phyloP scores from a whole-genome alignment of 2,888 invertebrate species.

The Caenorhabditis macrosperma region DNA sequence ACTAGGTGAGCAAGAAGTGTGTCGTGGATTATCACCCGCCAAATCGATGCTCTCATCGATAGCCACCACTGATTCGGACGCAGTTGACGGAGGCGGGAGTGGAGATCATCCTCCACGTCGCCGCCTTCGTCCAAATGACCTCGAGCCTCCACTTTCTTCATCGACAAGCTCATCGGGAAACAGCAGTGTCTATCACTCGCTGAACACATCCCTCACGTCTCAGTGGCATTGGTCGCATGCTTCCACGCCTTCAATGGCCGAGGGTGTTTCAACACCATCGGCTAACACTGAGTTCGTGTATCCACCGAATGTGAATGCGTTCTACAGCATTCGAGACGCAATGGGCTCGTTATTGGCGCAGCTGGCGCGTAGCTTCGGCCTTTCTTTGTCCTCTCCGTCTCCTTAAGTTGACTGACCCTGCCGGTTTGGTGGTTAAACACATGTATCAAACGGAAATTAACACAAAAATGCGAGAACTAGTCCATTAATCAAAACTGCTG shows the following conservation, averaged over 20 bases:
- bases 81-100: conserved; percentile 25
- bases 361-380: conserved; percentile 44
- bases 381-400: background rate
- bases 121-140: conserved; percentile 4
- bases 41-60: conserved; percentile 59
- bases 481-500: no score
- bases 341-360: conserved; percentile 42
- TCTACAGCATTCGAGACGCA: conserved; percentile 43
- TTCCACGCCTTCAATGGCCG: conserved; percentile 16
- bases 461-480: no score
- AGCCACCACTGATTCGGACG: conserved; percentile 30
- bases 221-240: conserved; percentile 55
- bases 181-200: conserved; percentile 49
- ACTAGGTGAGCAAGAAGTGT: conserved; percentile 61
- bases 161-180: conserved; percentile 23
- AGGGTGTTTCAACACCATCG: conserved; percentile 11
- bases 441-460: no score
- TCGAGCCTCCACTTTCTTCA: conserved; percentile 28
- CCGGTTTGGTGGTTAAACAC: conserved; percentile 37
- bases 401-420: background rate
- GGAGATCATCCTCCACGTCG: conserved; percentile 14
- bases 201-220: conserved; percentile 41
- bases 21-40: conserved; percentile 53
- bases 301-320: conserved; percentile 53
- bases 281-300: conserved; percentile 38